Percentiles rank a stretch among this genome's conserved stretches.
Evolutionary conservation across 2,797 vertebrate species (phyloP).

Genomic region (Muscicapa striata): DNA sequence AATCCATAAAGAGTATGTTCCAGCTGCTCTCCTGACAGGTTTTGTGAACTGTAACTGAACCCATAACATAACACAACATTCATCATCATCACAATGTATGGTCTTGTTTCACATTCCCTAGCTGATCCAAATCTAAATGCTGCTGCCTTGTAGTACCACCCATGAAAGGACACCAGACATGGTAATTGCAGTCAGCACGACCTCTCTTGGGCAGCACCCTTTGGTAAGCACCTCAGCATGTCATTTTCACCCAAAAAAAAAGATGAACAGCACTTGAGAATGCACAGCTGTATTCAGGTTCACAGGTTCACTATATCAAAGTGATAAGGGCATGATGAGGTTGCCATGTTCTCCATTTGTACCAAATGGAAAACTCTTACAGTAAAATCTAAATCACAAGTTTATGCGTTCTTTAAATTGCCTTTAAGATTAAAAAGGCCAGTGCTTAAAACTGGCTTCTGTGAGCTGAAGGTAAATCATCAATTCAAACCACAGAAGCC

Average conservation of each 20-base stretch:
- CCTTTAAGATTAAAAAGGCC: background rate
- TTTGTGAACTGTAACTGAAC: background rate
- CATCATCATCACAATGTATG: accelerated
- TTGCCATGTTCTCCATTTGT: background rate
- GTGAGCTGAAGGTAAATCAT: background rate
- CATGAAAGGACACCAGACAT: background rate
- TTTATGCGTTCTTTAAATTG: background rate
- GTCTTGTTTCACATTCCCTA: background rate
- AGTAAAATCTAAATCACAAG: background rate
- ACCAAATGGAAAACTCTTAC: background rate
- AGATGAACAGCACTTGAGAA: background rate
- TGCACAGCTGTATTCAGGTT: background rate
- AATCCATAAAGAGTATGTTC: background rate
- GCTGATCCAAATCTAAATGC: background rate
- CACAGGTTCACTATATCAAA: background rate
- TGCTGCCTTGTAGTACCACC: background rate
- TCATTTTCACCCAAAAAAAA: background rate
- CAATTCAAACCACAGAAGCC: background rate
- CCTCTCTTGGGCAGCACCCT: background rate
- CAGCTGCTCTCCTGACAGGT: background rate
- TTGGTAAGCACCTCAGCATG: background rate
- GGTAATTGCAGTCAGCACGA: background rate
- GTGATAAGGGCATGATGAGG: background rate
- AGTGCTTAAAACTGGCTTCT: background rate
- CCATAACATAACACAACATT: background rate